Conservation (phyloP, 2,113 vertebrate genomes). For the Heterocephalus glaber region DNA sequence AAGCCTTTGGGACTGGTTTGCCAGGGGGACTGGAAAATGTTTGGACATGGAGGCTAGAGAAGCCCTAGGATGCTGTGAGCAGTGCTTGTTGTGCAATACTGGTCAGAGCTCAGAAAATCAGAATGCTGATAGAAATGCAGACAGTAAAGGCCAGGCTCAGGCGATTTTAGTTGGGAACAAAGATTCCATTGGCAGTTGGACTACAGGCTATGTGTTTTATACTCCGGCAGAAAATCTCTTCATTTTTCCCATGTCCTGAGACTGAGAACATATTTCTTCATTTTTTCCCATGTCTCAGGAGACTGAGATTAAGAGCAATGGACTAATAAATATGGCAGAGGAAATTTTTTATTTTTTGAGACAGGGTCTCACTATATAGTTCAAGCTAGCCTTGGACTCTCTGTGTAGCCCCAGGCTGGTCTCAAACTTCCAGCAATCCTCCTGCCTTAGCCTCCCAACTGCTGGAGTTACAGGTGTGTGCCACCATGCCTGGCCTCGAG, state of each 20-base stretch:
- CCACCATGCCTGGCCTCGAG: not conserved
- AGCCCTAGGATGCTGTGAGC: not conserved
- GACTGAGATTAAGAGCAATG: not conserved
- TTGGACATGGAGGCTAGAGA: not conserved
- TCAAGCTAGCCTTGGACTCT: not conserved
- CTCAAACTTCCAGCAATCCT: not conserved
- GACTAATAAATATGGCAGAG: not conserved
- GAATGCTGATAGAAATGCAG: not conserved
- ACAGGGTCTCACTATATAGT: not conserved
- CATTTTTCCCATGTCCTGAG: too few species aligned
- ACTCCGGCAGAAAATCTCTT: not conserved
- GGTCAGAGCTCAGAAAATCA: not conserved
- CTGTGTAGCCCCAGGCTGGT: not conserved
- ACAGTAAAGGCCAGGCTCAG: not conserved
- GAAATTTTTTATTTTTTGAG: not conserved
- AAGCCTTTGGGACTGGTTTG: not conserved
- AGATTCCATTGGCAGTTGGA: not conserved
- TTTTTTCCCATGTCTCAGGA: not conserved
- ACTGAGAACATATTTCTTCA: too few species aligned
- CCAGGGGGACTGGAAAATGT: not conserved
- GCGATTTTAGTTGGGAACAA: not conserved
- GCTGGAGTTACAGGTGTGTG: not conserved
- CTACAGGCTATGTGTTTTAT: not conserved
- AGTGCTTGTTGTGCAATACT: too few species aligned
- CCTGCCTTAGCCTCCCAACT: not conserved